Evolutionary conservation across 2,888 invertebrate species (phyloP).

Genomic region (Orthosia gracilis): DNA sequence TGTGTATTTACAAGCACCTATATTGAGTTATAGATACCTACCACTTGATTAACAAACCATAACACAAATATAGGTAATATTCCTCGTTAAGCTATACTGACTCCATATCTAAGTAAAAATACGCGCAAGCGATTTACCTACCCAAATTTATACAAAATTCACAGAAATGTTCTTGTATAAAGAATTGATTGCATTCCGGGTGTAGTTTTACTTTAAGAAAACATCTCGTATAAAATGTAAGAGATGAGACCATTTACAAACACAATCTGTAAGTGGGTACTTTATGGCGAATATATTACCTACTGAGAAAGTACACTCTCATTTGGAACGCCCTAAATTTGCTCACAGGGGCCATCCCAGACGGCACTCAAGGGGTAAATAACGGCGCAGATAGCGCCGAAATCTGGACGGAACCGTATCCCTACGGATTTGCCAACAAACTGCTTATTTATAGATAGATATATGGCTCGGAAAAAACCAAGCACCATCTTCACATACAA

Average conservation of each 20-base stretch:
- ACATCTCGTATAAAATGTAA: slow-evolving; percentile 19
- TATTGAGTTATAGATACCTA: background rate
- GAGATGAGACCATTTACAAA: slow-evolving; percentile 34
- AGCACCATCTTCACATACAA: slow-evolving; percentile 3
- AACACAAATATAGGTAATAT: background rate
- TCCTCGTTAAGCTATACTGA: background rate
- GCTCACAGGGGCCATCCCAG: slow-evolving; percentile 16
- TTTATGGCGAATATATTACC: no score
- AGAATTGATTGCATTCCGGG: slow-evolving; percentile 3
- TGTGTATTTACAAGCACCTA: background rate
- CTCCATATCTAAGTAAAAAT: background rate
- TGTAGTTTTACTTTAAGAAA: background rate
- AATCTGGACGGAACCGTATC: slow-evolving; percentile 40
- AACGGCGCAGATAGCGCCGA: slow-evolving; percentile 40
- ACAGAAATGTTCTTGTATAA: background rate
- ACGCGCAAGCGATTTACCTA: no score
- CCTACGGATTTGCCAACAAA: slow-evolving; percentile 18
- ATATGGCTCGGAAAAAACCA: background rate
- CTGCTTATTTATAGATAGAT: slow-evolving; percentile 15
- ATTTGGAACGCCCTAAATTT: slow-evolving; percentile 38
- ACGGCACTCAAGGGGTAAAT: slow-evolving; percentile 55
- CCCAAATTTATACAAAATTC: no score
- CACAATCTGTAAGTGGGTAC: slow-evolving; percentile 28
- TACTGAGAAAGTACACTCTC: no score
- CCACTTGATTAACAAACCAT: background rate